Evolutionary conservation across 2,888 invertebrate species (phyloP), one percentile per base, ranked within the genome.

Genomic region (Globia sparganii): DNA sequence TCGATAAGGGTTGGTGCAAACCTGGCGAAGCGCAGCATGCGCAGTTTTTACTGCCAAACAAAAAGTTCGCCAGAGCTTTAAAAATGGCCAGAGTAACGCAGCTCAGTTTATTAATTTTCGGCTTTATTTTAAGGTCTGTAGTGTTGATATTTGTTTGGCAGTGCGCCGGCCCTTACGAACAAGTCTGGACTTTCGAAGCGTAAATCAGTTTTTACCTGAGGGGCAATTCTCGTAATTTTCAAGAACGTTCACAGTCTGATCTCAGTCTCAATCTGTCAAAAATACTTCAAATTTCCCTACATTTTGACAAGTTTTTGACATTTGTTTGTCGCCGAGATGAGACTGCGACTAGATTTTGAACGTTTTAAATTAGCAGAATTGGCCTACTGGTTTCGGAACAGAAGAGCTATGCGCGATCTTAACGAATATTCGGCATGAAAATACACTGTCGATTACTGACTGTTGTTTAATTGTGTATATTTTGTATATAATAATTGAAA

Each of bases 391-490:
- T 56, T 75, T 43, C 11, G 5, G 65, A 49, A 18, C 34, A 56
- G 72, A 53, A 37, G 34, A 37, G 25, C 73, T 73, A 40, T 31
- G 40, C 31, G 53, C 18, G 13, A 25, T 74, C 53, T 9, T 56
- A 49, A 1, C 53, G n/a, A 25, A 72, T 73, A 73, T 40, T 18
- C 37, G 0, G 4, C 28, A 34, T 28, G n/a, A 34, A 70, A 31
- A 61, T 61, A 43, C 40, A 37, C 15, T 28, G 25, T 6, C 18
- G 15, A 18, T 46, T 28, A 34, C 25, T 13, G 25, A 64, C 53
- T 70, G 49, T 25, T 61, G 34, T 34, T 61, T 40, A 31, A 21
- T 21, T 37, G 25, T 46, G n/a, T 40, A 56, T n/a, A 31, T 59
- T 78, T 31, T 56, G 25, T 46, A 43, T 77, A 56, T 64, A n/a